These are phyloP conservation scores for Chiloscyllium punctatum DNA, from an alignment of 2,797 vertebrate genomes.

Conservation along the genomic window DNA sequence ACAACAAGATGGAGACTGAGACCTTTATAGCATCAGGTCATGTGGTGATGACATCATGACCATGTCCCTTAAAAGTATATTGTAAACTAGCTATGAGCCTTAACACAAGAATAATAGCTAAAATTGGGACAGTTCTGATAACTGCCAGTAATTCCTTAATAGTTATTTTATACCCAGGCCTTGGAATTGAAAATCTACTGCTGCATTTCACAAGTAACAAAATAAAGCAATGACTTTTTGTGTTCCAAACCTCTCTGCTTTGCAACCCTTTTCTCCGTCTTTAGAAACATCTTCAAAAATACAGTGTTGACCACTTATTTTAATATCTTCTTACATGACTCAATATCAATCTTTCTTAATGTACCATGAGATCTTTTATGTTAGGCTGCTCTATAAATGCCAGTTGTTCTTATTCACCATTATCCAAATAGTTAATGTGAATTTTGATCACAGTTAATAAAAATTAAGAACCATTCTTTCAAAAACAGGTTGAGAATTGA, in stretches of 20 bases:
- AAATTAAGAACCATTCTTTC: not conserved
- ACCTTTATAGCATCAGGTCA: too few species aligned
- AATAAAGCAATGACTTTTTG: not conserved
- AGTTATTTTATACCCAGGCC: not conserved
- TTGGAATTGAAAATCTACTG: not conserved
- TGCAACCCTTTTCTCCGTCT: not conserved
- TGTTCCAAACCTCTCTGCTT: not conserved
- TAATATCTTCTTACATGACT: not conserved
- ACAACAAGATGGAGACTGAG: too few species aligned
- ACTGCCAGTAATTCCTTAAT: not conserved
- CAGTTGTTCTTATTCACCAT: not conserved
- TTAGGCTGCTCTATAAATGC: not conserved
- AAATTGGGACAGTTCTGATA: not conserved
- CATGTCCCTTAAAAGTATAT: too few species aligned
- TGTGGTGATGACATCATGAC: too few species aligned
- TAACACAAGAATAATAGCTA: too few species aligned
- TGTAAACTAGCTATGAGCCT: too few species aligned
- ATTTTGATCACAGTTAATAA: not conserved
- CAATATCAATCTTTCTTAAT: not conserved
- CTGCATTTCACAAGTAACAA: not conserved
- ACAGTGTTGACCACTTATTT: not conserved
- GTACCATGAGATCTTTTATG: not conserved
- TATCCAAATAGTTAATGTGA: not conserved
- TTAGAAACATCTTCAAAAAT: not conserved
- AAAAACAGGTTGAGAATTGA: not conserved